phyloP scores from a whole-genome alignment of 2,888 invertebrate species.

The Dorcus parallelipipedus region DNA sequence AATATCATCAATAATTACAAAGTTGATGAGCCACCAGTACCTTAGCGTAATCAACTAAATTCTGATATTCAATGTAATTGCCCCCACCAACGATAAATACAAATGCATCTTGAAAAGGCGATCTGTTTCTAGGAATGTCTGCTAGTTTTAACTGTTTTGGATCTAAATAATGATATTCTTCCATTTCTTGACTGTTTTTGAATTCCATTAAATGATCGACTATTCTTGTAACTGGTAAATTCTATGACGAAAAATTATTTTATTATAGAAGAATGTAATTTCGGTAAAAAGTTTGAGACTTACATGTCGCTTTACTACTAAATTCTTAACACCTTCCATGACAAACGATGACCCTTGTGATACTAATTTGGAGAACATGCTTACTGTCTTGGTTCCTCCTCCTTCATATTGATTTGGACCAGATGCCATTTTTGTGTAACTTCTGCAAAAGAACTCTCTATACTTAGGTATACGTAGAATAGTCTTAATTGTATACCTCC shows the following conservation, averaged over 20 bases:
- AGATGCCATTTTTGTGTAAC: conserved; percentile 72
- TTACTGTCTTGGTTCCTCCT: conserved; percentile 91
- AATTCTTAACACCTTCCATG: conserved; percentile 99
- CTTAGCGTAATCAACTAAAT: conserved; percentile 92
- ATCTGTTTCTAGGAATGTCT: conserved; percentile 62
- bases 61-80: conserved; percentile 99
- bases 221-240: conserved; percentile 89
- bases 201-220: conserved; percentile 87
- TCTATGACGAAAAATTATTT: conserved; percentile 53
- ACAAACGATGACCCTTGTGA: conserved; percentile 97
- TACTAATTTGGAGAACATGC: conserved; percentile 97
- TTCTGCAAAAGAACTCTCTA: conserved; percentile 50
- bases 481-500: conserved; percentile 65
- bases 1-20: not conserved
- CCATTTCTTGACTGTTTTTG: conserved; percentile 71
- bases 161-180: conserved; percentile 91
- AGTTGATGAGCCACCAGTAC: conserved; percentile 42
- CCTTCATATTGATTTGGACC: conserved; percentile 83
- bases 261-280: not conserved
- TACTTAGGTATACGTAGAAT: not conserved
- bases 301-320: conserved; percentile 96
- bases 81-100: conserved; percentile 92
- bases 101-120: conserved; percentile 81
- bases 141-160: conserved; percentile 85
- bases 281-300: conserved; percentile 43